Percentiles rank a stretch among this genome's conserved stretches.
Evolutionary conservation across 1,140 invertebrate species (phyloP).

Genomic region (Hylyphantes graminicola): DNA sequence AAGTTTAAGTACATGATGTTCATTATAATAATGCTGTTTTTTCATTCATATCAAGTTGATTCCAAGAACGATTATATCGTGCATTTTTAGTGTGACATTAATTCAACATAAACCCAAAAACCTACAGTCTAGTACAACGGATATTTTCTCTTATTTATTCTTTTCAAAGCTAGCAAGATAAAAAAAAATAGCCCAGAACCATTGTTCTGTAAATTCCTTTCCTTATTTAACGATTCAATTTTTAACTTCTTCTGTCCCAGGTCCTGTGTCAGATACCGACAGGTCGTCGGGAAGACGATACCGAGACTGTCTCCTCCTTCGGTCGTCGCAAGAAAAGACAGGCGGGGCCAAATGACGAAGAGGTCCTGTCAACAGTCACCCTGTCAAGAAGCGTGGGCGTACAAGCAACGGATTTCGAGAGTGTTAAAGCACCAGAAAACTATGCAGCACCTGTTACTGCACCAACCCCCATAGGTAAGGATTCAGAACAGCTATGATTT

Average conservation of each 20-base stretch:
- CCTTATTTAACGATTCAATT: no score
- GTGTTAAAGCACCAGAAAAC: slow-evolving; percentile 66
- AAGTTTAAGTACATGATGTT: no score
- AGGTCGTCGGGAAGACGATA: slow-evolving; percentile 61
- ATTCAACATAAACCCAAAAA: no score
- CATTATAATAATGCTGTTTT: no score
- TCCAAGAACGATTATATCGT: no score
- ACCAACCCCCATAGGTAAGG: slow-evolving; percentile 24
- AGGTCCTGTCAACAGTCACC: slow-evolving; percentile 48
- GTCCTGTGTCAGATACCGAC: slow-evolving; percentile 62
- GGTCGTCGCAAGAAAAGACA: slow-evolving; percentile 55
- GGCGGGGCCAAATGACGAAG: not conserved
- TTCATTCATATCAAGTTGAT: no score
- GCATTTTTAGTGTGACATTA: no score
- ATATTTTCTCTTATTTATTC: no score
- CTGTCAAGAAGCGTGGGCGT: slow-evolving; percentile 58
- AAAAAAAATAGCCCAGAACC: no score
- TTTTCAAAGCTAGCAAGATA: no score
- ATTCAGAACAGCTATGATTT: not conserved
- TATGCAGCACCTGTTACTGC: slow-evolving; percentile 56
- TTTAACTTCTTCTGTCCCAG: slow-evolving; percentile 16
- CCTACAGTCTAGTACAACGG: no score
- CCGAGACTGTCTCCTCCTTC: slow-evolving; percentile 62
- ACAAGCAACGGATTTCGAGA: slow-evolving; percentile 74
- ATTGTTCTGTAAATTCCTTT: no score